Evolutionary conservation across 2,113 vertebrate genomes (phyloP), one percentile per base, ranked within the genome.

Genomic region (Melospiza melodia): DNA sequence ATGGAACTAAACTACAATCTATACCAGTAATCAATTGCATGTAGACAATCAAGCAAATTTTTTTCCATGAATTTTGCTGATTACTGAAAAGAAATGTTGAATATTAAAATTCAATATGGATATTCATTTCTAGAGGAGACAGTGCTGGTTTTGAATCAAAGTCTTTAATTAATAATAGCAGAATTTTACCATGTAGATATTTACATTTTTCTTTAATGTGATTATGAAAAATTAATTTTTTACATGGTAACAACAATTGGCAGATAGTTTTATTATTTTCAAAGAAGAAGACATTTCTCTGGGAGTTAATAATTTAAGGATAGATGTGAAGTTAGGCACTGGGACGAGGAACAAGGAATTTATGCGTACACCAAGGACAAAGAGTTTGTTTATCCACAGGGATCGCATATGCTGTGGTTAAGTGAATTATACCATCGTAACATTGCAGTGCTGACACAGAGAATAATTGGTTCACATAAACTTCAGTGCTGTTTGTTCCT

Each of bases 1-100:
- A 90, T 75, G 87, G 81, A 95, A 95, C 52, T 91, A 83, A 82
- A 92, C 21, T 76, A n/a, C 85, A 97, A 92, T 35, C 61, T 87
- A 74, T 83, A 92, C 16, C 12, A 67, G 41, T 52, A 63, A 94
- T 89, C 88, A 81, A 23, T 82, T 87, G 39, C 19, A 3, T 76
- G 41, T 61, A 62, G 49, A 69, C 7, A 76, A 18, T 68, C 30
- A 61, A 33, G 22, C 8, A 59, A 73, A 7, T 30, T 80, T 65
- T 68, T 88, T 35, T 49, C 30, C 39, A 35, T 84, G 4, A 84
- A 65, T 87, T 81, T 12, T 77, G 4, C 19, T 77, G 48, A 58
- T 51, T 65, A 52, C 23, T 55, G 52, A 74, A 55, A 78, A n/a
- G 49, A 61, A 78, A 46, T 52, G 28, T 83, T 69, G 80, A 65